Evolutionary conservation across 2,888 invertebrate species (phyloP), one percentile per base, ranked within the genome.

Genomic region (Synanthedon tipuliformis): DNA sequence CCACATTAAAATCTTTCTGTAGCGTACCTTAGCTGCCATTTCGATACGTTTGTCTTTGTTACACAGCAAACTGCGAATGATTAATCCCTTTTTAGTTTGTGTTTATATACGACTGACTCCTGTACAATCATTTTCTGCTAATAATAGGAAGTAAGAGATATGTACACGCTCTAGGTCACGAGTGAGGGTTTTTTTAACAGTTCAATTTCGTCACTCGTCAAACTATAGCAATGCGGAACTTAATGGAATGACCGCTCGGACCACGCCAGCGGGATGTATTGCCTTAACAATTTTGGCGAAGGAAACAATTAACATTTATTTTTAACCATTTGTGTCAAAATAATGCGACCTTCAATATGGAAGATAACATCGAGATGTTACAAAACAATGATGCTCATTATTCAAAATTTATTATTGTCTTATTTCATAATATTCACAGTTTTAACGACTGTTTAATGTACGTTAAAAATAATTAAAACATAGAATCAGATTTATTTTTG

Each of bases 11-110:
- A 51, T 51, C n/a, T 51, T 4, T 41, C 34, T 11, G 18, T 51
- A 16, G 11, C 12, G 13, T 77, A 87, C 86, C 86, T 87, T 86
- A 76, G 84, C 80, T 77, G 84, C 83, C 86, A 87, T 87, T 85
- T 81, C 70, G 75, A 73, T 70, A 72, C 72, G 78, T 77, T 72
- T 74, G 72, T 68, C 73, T 75, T 75, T 60, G 68, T 73, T 78
- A 75, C 73, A 84, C 81, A 78, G 78, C 78, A 63, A 71, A 78
- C 79, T 79, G 80, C 69, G 83, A 86, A 82, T 87, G 84, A 73
- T 77, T 69, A 70, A 69, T 74, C 73, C 73, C 64, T 71, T 68
- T 63, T 61, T 61, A 64, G 66, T 65, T 62, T 74, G 69, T 69
- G 77, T 78, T 84, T 61, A 81, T 78, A 74, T 74, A 74, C 60